A percentile compares a stretch with the other conserved stretches of the same genome.
Conservation (phyloP, 37 sponge, comb jelly and placozoan genomes). For the Eunapius fragilis region DNA sequence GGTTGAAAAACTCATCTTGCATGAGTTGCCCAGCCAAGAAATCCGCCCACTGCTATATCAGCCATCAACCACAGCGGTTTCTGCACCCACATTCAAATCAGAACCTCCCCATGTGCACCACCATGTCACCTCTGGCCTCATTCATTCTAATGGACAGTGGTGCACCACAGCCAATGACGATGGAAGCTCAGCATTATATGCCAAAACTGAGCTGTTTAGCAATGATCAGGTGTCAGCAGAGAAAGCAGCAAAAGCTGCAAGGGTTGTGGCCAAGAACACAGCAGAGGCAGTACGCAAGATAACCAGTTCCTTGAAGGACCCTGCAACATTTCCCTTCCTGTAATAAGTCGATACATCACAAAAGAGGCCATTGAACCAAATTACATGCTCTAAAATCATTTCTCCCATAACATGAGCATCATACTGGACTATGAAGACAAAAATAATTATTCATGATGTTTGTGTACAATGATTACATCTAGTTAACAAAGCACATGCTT, state of each 20-base stretch:
- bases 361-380: no score
- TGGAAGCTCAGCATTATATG: no score
- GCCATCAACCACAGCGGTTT: not conserved
- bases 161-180: no score
- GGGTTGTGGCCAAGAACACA: conserved; percentile 63
- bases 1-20: conserved; percentile 23
- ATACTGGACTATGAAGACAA: no score
- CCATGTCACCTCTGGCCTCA: not conserved
- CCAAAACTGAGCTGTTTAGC: no score
- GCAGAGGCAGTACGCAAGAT: conserved; percentile 55
- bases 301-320: conserved; percentile 11
- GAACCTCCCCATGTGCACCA: not conserved
- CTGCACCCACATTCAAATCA: not conserved
- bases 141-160: not conserved
- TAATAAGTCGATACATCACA: no score
- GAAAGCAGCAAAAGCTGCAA: conserved; percentile 38
- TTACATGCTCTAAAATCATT: no score
- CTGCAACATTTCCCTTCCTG: no score
- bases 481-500: no score
- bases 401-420: no score
- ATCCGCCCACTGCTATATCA: not conserved
- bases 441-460: no score
- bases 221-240: conserved; percentile 8
- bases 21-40: not conserved
- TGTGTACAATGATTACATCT: no score